These are phyloP conservation scores for Lypha dubia DNA, from an alignment of 2,888 invertebrate genomes.

Conservation along the genomic window DNA sequence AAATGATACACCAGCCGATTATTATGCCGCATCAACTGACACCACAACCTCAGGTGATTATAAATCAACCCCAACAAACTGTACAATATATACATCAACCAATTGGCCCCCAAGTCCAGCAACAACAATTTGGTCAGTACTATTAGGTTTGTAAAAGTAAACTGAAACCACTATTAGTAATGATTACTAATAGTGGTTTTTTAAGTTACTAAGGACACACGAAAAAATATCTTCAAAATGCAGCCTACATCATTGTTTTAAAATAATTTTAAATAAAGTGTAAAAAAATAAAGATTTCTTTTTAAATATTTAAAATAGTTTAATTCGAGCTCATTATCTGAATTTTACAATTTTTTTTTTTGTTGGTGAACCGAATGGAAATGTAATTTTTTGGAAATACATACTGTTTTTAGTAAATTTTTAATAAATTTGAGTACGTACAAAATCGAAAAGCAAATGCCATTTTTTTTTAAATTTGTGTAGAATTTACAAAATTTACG, in stretches of 20 bases:
- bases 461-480: no score
- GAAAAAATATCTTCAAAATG: constrained; percentile 54
- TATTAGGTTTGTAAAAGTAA: constrained; percentile 54
- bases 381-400: no score
- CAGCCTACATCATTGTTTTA: constrained; percentile 54
- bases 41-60: constrained; percentile 56
- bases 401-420: no score
- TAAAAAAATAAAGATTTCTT: constrained; percentile 42
- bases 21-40: constrained; percentile 48
- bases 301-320: background rate
- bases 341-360: no score
- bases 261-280: constrained; percentile 49
- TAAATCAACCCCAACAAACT: constrained; percentile 61
- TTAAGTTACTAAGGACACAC: constrained; percentile 44
- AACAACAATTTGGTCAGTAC: constrained; percentile 69
- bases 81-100: constrained; percentile 67
- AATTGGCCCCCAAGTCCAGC: constrained; percentile 68
- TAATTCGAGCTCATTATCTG: background rate
- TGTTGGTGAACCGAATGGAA: no score
- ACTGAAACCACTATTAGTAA: no score
- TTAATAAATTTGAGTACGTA: no score
- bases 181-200: constrained; percentile 36
- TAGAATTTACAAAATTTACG: no score
- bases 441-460: no score
- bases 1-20: constrained; percentile 43